These are phyloP conservation scores for Aphelinus atriplicis DNA, from an alignment of 1,140 invertebrate species.

Conservation along the genomic window DNA sequence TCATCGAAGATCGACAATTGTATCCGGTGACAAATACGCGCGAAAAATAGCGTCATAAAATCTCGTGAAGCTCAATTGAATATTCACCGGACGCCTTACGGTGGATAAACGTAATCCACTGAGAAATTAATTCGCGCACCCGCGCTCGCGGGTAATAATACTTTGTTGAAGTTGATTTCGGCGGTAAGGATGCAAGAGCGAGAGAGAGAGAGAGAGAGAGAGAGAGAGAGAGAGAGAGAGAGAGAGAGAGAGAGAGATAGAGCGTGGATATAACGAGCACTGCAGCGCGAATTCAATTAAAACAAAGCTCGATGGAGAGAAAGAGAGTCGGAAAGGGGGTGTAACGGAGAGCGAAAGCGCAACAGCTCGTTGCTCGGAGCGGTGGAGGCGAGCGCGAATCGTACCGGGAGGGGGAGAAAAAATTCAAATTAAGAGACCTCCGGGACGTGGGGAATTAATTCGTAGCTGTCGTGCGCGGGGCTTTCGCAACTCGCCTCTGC, in stretches of 20 bases:
- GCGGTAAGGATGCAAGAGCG: too few relatives aligned
- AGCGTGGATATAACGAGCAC: too few relatives aligned
- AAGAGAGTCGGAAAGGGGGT: neutral
- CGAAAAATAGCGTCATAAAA: too few relatives aligned
- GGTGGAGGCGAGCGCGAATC: neutral
- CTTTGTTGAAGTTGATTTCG: too few relatives aligned
- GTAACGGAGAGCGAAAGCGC: neutral
- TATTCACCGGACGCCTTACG: too few relatives aligned
- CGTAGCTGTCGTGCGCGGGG: slow-evolving; percentile 38
- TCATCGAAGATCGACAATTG: too few relatives aligned
- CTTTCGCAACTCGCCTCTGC: slow-evolving; percentile 27
- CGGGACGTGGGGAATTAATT: slow-evolving; percentile 39
- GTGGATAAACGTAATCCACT: too few relatives aligned
- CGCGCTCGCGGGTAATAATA: too few relatives aligned
- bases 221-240: neutral
- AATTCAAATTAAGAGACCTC: slow-evolving; percentile 31
- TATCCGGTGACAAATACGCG: too few relatives aligned
- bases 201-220: neutral
- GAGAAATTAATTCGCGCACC: too few relatives aligned
- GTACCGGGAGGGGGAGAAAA: neutral
- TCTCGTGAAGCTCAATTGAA: too few relatives aligned
- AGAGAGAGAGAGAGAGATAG: neutral
- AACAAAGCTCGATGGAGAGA: neutral
- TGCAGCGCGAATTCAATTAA: too few relatives aligned
- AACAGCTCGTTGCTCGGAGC: neutral